Base-by-base conservation (phyloP, 30 jellyfish, hydroid and myxozoan genomes). In the Mastigias papua region DNA sequence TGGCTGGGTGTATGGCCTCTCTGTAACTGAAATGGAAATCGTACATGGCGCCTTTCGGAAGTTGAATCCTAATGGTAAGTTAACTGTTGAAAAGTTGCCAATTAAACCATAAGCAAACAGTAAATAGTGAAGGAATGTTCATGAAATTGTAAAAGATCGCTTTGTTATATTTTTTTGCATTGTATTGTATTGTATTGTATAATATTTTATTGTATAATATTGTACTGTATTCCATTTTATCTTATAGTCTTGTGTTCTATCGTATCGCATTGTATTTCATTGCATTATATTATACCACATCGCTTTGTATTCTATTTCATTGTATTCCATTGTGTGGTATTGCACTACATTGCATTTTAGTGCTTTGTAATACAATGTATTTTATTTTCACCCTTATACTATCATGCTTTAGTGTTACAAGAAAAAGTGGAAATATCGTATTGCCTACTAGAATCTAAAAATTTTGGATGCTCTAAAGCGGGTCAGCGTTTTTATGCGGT, bases 1-100 rank as follows among this genome's bases (percentile, higher is more conserved):
- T 75, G 99, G 99, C 26, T 95, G 99, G 99, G 97, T 95, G 72
- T 95, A 95, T 80, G 99, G 99, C 28, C 94, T 95, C 13, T 92
- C 99, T 9, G 99, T 95, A 29, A 95, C 99, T 22, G 99, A 95
- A 58, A 95, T 95, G 99, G 99, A 95, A 54, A 95, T 95, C 80
- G 99, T 95, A 2, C 99, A 95, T 76, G 99, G 99, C 4, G 99
- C 99, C 0, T 95, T 95, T 51, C 48, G 99, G 35, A 95, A 86
- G 49, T 49, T 89, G 26, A 95, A 95, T 57, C 99, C 99, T 15
- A 95, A 95, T 67, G 99, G 99, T 92, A 73, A 37, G 95, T 80
- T 5, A 1, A 4, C 13, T 19, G 7, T 17, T 6, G 23, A 63
- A 57, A 23, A 3, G 69, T 57, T 8, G 13, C 54, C 7, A 42